A percentile compares a stretch with the other conserved stretches of the same genome.
phyloP scores from a whole-genome alignment of 2,113 vertebrate genomes.

The Ammodramus savannarum region DNA sequence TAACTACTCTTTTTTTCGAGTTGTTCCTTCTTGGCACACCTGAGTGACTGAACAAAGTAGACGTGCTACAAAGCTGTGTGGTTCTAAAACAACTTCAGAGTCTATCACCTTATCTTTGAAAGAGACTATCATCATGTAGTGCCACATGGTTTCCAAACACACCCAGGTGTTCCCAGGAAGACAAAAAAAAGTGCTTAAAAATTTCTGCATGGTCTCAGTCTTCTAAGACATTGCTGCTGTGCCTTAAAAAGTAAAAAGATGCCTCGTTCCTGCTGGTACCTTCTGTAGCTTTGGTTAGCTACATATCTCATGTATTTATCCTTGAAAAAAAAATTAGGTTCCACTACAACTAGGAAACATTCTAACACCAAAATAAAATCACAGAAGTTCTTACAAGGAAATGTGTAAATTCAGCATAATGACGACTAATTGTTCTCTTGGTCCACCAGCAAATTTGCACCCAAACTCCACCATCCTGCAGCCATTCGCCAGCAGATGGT shows the following conservation, averaged over 20 bases:
- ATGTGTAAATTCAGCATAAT: not conserved
- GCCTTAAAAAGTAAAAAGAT: not conserved
- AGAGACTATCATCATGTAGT: not conserved
- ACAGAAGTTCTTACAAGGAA: not conserved
- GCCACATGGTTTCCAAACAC: not conserved
- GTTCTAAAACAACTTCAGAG: not conserved
- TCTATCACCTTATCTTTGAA: not conserved
- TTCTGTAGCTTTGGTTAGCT: not conserved
- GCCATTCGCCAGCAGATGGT: conserved; percentile 9
- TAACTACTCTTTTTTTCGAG: not conserved
- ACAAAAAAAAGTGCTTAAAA: not conserved
- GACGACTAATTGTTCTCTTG: not conserved
- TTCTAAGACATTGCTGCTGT: not conserved
- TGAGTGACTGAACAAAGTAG: conserved; percentile 16
- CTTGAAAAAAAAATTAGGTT: not conserved
- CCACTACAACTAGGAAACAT: not conserved
- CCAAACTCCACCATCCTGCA: not conserved
- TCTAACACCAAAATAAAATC: not conserved
- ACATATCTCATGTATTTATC: rapidly evolving
- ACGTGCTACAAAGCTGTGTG: not conserved
- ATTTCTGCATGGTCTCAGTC: not conserved
- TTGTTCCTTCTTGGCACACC: not conserved
- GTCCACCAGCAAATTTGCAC: not conserved
- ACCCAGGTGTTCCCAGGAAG: not conserved
- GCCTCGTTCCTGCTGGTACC: not conserved